These are phyloP conservation scores for Caenorhabditis drosophilae DNA, from an alignment of 2,888 invertebrate genomes.

Conservation along the genomic window DNA sequence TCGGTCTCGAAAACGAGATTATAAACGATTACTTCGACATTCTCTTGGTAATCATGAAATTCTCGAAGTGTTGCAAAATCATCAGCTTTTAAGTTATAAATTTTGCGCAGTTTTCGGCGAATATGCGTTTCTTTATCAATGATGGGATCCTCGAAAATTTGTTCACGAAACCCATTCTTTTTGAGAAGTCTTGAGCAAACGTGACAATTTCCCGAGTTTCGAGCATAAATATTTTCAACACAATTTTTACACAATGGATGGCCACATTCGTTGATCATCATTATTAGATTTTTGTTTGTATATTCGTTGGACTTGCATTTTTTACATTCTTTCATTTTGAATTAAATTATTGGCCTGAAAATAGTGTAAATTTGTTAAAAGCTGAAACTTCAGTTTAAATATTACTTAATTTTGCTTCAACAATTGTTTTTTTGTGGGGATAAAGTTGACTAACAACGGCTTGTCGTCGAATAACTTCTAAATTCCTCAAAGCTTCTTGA, in stretches of 20 bases:
- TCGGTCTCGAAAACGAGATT: conserved; percentile 59
- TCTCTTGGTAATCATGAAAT: conserved; percentile 93
- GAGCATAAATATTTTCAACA: conserved; percentile 81
- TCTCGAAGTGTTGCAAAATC: conserved; percentile 84
- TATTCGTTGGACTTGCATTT: conserved; percentile 95
- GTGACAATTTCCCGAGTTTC: conserved; percentile 91
- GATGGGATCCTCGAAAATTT: conserved; percentile 91
- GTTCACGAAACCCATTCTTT: conserved; percentile 87
- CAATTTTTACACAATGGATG: conserved; percentile 84
- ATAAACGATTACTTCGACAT: conserved; percentile 53
- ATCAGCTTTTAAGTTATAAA: conserved; percentile 92
- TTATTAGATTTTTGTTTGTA: conserved; percentile 90
- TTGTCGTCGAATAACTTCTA: conserved; percentile 52
- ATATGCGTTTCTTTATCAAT: conserved; percentile 98
- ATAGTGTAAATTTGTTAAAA: neutral
- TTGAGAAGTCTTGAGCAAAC: conserved; percentile 79
- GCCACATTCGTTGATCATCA: conserved; percentile 97
- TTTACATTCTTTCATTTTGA: conserved; percentile 78
- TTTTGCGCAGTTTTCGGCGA: conserved; percentile 80
- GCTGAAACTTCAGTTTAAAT: neutral
- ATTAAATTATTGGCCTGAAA: neutral
- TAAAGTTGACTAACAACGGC: conserved; percentile 46
- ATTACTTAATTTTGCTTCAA: conserved; percentile 49
- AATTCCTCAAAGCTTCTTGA: conserved; percentile 46
- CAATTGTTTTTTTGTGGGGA: conserved; percentile 59